phyloP scores from a whole-genome alignment of 2,888 invertebrate genomes.

The Hirudinaria manillensis region DNA sequence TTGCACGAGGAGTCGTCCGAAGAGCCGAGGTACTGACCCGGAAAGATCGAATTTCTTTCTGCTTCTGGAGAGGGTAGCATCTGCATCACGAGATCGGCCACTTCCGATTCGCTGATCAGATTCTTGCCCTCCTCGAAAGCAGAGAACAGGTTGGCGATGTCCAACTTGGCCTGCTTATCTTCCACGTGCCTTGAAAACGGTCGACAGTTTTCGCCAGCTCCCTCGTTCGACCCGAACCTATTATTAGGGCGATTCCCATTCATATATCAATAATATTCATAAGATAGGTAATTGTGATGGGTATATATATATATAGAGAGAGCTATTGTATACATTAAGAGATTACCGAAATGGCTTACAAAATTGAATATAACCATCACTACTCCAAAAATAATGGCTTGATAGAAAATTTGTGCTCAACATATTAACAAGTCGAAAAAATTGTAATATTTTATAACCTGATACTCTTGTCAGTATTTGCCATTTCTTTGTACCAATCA shows the following conservation, averaged over 20 bases:
- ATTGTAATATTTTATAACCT: constrained; percentile 15
- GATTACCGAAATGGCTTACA: too few species aligned
- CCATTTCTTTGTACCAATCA: constrained; percentile 42
- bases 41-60: background rate
- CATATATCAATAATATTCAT: background rate
- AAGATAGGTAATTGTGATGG: background rate
- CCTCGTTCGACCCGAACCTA: background rate
- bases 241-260: background rate
- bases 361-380: too few species aligned
- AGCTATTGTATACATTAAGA: too few species aligned
- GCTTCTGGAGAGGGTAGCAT: constrained; percentile 26
- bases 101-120: constrained; percentile 40
- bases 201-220: background rate
- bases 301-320: background rate
- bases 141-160: background rate
- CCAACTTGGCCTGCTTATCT: background rate
- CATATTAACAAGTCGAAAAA: too few species aligned
- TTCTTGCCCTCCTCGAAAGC: constrained; percentile 19
- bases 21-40: background rate
- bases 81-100: constrained; percentile 40
- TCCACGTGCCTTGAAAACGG: too few species aligned
- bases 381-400: too few species aligned
- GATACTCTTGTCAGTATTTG: constrained; percentile 39
- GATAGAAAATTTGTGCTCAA: too few species aligned
- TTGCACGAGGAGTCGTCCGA: background rate